Evolutionary conservation across 2,888 invertebrate genomes (phyloP), one percentile per base, ranked within the genome.

Genomic region (Alentia gelatinosa): DNA sequence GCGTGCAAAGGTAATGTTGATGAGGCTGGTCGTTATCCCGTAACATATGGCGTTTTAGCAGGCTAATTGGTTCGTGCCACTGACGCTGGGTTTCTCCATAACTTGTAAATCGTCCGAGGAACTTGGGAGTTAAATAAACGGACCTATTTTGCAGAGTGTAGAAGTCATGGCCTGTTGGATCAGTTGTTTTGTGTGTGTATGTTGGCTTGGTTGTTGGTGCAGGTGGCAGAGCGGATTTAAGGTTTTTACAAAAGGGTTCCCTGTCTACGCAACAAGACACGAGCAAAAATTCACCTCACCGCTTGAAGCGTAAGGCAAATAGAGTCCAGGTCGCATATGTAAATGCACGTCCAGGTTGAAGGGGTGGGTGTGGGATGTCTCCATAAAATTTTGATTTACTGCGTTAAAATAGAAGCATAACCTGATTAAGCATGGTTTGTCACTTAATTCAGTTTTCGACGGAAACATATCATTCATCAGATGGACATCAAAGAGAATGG

Each of bases 311-410:
- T 19, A 4, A 56, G 56, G 56, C 56, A 4, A 56, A 56, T 56
- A 56, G 23, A n/a, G 56, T n/a, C 56, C 19, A n/a, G n/a, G 19
- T 4, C 56, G 56, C n/a, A n/a, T 3, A 19, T n/a, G n/a, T 56
- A 5, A 56, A 56, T 56, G n/a, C 56, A 19, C n/a, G 56, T 56
- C 56, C 56, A 56, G 19, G n/a, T 56, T 19, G 23, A 5, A 56
- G 56, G n/a, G n/a, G n/a, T n/a, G n/a, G n/a, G n/a, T 12, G 5
- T 4, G 19, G n/a, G n/a, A 56, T 56, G 56, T 56, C 56, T 3
- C 56, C 56, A 56, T 56, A 56, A 56, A 56, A 56, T n/a, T n/a
- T 56, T 56, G 56, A 56, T 56, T 56, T 56, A 56, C 56, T n/a
- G n/a, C n/a, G n/a, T n/a, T n/a, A n/a, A n/a, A n/a, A n/a, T n/a